A percentile compares a stretch with the other conserved stretches of the same genome.
Conservation (phyloP, 2,797 vertebrate genomes). For the Sarcoramphus papa region DNA sequence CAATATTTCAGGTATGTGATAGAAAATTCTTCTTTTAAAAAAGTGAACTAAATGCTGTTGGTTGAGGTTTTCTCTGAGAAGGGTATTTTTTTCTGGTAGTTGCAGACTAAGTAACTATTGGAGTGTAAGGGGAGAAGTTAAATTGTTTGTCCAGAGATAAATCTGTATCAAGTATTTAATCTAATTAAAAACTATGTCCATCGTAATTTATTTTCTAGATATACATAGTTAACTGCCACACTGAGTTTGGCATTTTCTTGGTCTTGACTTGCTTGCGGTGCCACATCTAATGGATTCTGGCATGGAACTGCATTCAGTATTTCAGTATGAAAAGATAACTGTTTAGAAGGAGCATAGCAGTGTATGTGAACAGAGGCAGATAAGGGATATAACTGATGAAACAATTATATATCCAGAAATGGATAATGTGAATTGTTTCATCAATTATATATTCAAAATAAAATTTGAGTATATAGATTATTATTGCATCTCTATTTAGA, state of each 20-base stretch:
- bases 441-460: background rate
- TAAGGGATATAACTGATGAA: background rate
- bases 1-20: slow-evolving; percentile 89
- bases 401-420: background rate
- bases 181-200: background rate
- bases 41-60: background rate
- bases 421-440: background rate
- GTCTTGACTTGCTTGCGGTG: background rate
- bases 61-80: background rate
- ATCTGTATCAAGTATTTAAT: background rate
- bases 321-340: background rate
- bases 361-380: background rate
- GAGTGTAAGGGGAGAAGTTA: background rate
- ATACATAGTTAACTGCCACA: background rate
- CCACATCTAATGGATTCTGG: background rate
- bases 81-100: background rate
- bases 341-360: background rate
- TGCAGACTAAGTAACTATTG: background rate
- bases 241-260: background rate
- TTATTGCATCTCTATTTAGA: background rate
- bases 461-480: background rate
- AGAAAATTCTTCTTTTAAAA: background rate
- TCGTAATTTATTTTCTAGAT: background rate
- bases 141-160: background rate
- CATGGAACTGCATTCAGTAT: background rate